A percentile compares a stretch with the other conserved stretches of the same genome.
Evolutionary conservation across 2,113 vertebrate species (phyloP).

Genomic region (Oryzias javanicus): DNA sequence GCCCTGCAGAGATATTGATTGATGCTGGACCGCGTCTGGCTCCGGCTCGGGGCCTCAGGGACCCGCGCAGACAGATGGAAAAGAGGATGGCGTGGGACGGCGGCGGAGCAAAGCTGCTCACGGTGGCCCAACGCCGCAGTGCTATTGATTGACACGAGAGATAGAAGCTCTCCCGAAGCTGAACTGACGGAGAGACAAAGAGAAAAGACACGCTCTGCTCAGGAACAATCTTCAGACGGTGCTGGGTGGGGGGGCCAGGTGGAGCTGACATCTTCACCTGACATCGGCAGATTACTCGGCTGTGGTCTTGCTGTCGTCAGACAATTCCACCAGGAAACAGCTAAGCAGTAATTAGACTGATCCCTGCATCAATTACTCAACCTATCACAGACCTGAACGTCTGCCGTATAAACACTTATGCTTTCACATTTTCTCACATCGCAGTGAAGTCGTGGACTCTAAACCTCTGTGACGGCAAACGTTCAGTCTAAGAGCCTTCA

Average conservation of each 20-base stretch:
- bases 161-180: conserved; percentile 12
- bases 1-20: conserved; percentile 53
- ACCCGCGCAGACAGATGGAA: conserved; percentile 41
- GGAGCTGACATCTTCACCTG: conserved; percentile 1
- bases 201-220: background rate
- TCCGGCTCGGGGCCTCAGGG: conserved; percentile 29
- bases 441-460: background rate
- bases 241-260: conserved; percentile 1
- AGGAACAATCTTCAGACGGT: conserved; percentile 9
- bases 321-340: conserved; percentile 9
- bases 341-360: conserved; percentile 24
- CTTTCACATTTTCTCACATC: background rate
- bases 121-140: conserved; percentile 43
- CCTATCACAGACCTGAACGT: background rate
- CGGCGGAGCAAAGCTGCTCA: conserved; percentile 24
- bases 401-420: background rate
- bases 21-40: conserved; percentile 43
- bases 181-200: conserved; percentile 25
- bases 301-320: conserved; percentile 1
- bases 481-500: no score
- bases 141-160: conserved; percentile 57
- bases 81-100: conserved; percentile 31
- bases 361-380: background rate
- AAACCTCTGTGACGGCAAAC: no score
- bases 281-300: conserved; percentile 7